Base-by-base conservation (phyloP, 2,113 vertebrate species). In the Daphoenositta chrysoptera region DNA sequence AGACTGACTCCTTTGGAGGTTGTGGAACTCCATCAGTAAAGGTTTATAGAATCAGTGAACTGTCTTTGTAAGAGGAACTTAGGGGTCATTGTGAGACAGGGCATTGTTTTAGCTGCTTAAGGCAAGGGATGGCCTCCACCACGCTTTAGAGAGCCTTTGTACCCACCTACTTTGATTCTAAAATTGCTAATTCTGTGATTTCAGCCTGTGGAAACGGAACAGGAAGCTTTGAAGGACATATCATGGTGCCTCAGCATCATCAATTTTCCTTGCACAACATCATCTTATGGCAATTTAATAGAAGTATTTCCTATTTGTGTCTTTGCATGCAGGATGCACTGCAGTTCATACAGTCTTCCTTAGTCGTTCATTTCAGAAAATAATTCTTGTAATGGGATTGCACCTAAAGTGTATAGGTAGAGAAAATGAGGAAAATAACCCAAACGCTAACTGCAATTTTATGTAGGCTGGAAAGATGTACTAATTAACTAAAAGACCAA, bases 51-150 rank as follows among this genome's bases (percentile, higher is more conserved):
- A 64, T 71, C 27, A 30, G 11, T 60, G 18, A 90, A 37, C n/a
- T 44, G 1, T 14, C 16, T 63, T 71, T 94, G 16, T 71, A n/a
- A 50, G 42, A 63, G 21, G 15, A 72, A 45, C 19, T 65, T 35
- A 17, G 0, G 0, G 5, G 13, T 83, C 27, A 44, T 1, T 72
- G 26, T 69, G 54, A 69, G 21, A 26, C 3, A 35, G 18, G n/a
- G 27, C 3, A 0, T 54, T 81, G 47, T 69, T 79, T 39, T 80
- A 2, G 9, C 30, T 68, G 33, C 65, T 50, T 33, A 50, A 54
- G 44, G 33, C 27, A 68, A 83, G 15, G 13, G 9, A 15, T 71
- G 12, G 19, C 35, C 44, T 80, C 30, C 8, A 10, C 3, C 18
- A 44, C n/a, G 23, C 89, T 58, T 77, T 21, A 78, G 35, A 79